Evolutionary conservation across 2,113 vertebrate genomes (phyloP).

Genomic region (Pelecanoides urinatrix): DNA sequence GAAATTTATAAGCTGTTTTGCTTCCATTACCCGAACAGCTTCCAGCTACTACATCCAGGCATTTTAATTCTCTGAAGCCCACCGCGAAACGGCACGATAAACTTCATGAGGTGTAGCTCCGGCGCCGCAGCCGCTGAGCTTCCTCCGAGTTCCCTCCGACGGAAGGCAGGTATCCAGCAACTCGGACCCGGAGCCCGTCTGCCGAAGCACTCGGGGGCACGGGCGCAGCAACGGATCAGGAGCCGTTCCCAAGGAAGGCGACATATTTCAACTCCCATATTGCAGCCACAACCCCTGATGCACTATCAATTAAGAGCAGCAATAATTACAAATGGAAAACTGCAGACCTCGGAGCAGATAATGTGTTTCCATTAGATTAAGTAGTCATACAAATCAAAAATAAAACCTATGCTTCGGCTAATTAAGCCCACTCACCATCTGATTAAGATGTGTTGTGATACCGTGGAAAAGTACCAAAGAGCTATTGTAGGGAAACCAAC

Average conservation of each 20-base stretch:
- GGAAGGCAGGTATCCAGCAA: neutral
- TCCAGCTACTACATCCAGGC: neutral
- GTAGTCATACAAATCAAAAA: conserved; percentile 77
- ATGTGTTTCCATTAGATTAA: conserved; percentile 80
- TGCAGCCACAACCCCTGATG: conserved; percentile 69
- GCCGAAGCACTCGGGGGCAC: neutral
- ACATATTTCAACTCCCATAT: conserved; percentile 61
- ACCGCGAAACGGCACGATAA: rapidly evolving
- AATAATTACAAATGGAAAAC: conserved; percentile 75
- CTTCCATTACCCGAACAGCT: conserved; percentile 48
- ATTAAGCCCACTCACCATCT: conserved; percentile 81
- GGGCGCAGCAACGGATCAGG: neutral
- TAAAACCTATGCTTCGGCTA: conserved; percentile 76
- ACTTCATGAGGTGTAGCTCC: rapidly evolving
- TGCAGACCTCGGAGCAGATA: conserved; percentile 72
- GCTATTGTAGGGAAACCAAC: conserved; percentile 67
- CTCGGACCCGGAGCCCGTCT: neutral
- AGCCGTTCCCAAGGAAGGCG: neutral
- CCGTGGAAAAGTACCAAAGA: conserved; percentile 63
- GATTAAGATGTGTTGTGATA: conserved; percentile 74
- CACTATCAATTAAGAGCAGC: conserved; percentile 74
- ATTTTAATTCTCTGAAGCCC: neutral
- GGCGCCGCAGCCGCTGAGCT: rapidly evolving
- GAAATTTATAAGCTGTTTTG: conserved; percentile 37
- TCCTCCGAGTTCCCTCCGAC: neutral